Evolutionary conservation across 2,888 invertebrate species (phyloP), one percentile per base, ranked within the genome.

Genomic region (Ophion ellenae): DNA sequence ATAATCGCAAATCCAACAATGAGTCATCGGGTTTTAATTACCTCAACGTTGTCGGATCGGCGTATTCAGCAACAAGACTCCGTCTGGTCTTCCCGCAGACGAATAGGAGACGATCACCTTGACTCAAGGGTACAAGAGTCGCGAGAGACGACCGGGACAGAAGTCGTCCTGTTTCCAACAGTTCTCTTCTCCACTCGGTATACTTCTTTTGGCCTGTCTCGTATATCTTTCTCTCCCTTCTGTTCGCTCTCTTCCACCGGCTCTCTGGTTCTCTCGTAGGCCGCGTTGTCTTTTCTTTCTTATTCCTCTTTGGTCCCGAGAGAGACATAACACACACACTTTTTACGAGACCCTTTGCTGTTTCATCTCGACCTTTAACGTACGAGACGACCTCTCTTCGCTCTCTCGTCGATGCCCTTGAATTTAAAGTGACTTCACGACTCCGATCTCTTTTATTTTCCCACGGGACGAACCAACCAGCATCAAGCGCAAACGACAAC

Each of bases 371-470:
- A 86, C 83, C 78, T 86, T 81, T 86, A 85, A 83, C 75, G 81
- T 80, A 75, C 59, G 76, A 82, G 78, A 75, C 76, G 79, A 88
- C 88, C 89, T 88, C 88, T 89, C 89, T 89, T 89, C 83, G 86
- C 74, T 78, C 87, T 84, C 87, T 83, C 86, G 87, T 90, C 81
- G 90, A 85, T 91, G 91, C 90, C 91, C 91, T 91, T 91, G 91
- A 91, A 90, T 89, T 88, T 89, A 83, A 88, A 90, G 83, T 86
- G 85, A 82, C 87, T 69, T 28, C 57, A 81, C 85, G 85, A 87
- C 88, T 89, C 88, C 88, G 84, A 87, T 90, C 90, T 89, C 84
- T 89, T 89, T 90, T 90, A 85, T 88, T 90, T 86, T 86, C 24
- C n/a, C 57, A 17, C 11, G 11, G n/a, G 61, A 11, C 47, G n/a